These are phyloP conservation scores for Emydocephalus ijimae DNA, from an alignment of 2,113 vertebrate species.

Conservation along the genomic window DNA sequence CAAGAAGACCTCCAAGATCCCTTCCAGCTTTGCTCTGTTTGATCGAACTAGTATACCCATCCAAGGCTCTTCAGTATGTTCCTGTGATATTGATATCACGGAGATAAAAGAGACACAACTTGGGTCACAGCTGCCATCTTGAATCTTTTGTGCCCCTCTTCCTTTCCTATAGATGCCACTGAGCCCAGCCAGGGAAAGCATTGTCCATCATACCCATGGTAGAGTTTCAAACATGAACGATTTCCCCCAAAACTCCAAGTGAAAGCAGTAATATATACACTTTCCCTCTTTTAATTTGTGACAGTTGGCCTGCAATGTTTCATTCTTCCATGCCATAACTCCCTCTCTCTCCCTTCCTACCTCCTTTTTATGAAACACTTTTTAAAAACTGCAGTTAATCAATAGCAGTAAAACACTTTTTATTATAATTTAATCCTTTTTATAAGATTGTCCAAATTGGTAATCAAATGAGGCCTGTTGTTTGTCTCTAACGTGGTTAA, in stretches of 20 bases:
- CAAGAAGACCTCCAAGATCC: too few relatives aligned
- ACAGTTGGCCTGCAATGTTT: not conserved
- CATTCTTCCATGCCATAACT: not conserved
- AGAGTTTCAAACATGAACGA: not conserved
- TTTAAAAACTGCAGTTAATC: not conserved
- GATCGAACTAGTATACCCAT: not conserved
- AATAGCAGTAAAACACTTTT: slow-evolving; percentile 3
- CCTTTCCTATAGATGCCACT: not conserved
- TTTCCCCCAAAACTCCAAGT: not conserved
- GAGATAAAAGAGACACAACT: not conserved
- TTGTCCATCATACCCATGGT: not conserved
- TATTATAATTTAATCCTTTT: slow-evolving; percentile 17
- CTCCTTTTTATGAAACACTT: slow-evolving; percentile 19
- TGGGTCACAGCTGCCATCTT: not conserved
- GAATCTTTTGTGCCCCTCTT: not conserved
- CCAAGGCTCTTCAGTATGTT: not conserved
- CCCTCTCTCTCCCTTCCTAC: too few relatives aligned
- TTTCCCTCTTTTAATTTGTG: not conserved
- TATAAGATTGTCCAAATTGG: slow-evolving; percentile 4
- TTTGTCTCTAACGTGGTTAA: slow-evolving; percentile 14
- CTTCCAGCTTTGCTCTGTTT: not conserved
- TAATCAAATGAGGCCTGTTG: slow-evolving; percentile 15
- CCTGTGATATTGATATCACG: not conserved
- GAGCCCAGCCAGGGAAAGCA: not conserved
- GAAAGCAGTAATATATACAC: not conserved